A percentile compares a stretch with the other conserved stretches of the same genome.
Conservation (phyloP, 2,797 vertebrate species). For the Dendrocincla tyrannina region DNA sequence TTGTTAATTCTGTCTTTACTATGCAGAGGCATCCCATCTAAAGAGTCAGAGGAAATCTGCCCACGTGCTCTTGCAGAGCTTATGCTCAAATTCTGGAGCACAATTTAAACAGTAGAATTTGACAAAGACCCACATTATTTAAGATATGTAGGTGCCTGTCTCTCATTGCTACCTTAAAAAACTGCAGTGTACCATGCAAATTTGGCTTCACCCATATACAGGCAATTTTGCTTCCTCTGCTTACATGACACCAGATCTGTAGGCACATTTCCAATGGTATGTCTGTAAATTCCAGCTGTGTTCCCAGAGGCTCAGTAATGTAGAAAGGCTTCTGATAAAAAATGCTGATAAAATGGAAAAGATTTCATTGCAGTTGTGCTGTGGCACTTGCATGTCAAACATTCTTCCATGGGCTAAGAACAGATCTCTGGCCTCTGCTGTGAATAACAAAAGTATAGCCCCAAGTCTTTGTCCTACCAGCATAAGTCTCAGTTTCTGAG, state of each 20-base stretch:
- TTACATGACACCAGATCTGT: not conserved
- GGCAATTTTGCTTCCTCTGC: not conserved
- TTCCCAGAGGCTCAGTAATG: not conserved
- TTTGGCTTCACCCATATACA: not conserved
- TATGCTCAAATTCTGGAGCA: not conserved
- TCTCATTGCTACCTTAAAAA: not conserved
- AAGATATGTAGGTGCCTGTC: not conserved
- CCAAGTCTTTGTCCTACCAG: not conserved
- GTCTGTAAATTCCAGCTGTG: constrained; percentile 18
- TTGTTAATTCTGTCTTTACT: not conserved
- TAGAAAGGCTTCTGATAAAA: constrained; percentile 24
- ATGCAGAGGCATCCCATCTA: not conserved
- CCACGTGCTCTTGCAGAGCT: not conserved
- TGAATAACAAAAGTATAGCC: not conserved
- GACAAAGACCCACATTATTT: not conserved
- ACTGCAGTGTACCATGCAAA: not conserved
- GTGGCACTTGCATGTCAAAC: constrained; percentile 1
- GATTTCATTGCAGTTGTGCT: not conserved
- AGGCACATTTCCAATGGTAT: constrained; percentile 20
- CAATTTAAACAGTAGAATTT: not conserved
- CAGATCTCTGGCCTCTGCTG: not conserved
- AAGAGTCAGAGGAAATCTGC: not conserved
- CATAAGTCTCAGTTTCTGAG: not conserved
- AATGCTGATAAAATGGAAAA: constrained; percentile 34
- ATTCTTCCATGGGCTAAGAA: not conserved